A percentile compares a stretch with the other conserved stretches of the same genome.
Evolutionary conservation across 2,113 vertebrate species (phyloP).

Genomic region (Rhinolophus sinicus): DNA sequence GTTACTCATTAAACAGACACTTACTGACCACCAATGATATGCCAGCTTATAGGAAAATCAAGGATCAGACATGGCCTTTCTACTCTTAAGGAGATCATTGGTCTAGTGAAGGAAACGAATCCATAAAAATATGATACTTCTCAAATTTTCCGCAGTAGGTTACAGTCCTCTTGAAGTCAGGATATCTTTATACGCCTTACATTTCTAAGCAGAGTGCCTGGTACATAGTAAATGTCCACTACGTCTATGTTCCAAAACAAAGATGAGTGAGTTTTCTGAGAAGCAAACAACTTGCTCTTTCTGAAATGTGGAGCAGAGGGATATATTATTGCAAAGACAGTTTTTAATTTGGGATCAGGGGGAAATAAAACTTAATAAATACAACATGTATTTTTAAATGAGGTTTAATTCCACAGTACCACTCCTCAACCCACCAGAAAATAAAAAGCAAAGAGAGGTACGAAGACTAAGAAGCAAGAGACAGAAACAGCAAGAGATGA

Average conservation of each 20-base stretch:
- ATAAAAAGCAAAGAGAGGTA: background rate
- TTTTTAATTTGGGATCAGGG: background rate
- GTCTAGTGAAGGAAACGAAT: slow-evolving; percentile 12
- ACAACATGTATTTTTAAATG: background rate
- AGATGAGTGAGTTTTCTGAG: background rate
- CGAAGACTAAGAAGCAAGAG: slow-evolving; percentile 32
- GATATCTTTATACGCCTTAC: slow-evolving; percentile 26
- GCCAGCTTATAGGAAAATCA: slow-evolving; percentile 1
- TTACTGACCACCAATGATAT: background rate
- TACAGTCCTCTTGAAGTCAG: slow-evolving; percentile 24
- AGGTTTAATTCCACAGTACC: slow-evolving; percentile 30
- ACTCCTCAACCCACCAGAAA: slow-evolving; percentile 18
- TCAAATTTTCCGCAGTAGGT: background rate
- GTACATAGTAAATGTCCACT: background rate
- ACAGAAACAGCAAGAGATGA: background rate
- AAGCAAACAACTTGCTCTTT: slow-evolving; percentile 38
- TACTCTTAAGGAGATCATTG: background rate
- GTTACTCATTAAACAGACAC: background rate
- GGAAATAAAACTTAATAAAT: slow-evolving; percentile 34
- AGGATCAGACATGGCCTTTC: background rate
- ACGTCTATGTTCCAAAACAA: slow-evolving; percentile 19
- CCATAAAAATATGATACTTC: slow-evolving; percentile 37
- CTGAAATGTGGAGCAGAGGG: slow-evolving; percentile 13
- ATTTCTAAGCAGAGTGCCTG: background rate
- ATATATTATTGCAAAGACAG: slow-evolving; percentile 17